Conservation (phyloP, 2,888 invertebrate genomes). For the Eupithecia dodoneata region DNA sequence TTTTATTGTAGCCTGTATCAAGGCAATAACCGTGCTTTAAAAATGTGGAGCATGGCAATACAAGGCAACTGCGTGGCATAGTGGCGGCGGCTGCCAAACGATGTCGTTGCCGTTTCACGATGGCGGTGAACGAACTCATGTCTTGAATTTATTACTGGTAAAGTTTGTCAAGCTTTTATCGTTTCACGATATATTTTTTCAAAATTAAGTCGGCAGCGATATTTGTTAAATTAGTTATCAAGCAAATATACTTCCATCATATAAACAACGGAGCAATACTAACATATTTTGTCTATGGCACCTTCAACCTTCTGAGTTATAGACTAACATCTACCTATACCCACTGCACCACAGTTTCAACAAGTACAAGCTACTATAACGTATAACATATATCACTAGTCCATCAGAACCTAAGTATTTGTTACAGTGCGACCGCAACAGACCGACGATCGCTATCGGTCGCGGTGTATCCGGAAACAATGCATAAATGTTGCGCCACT, state of each 20-base stretch:
- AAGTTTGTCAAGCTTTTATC: neutral
- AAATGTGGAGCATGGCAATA: slow-evolving; percentile 24
- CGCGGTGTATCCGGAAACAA: slow-evolving; percentile 67
- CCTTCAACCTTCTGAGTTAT: no score
- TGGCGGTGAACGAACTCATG: neutral
- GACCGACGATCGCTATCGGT: neutral
- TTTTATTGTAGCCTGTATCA: slow-evolving; percentile 26
- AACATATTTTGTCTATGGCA: no score
- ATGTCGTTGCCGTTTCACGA: slow-evolving; percentile 20
- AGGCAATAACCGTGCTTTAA: slow-evolving; percentile 23
- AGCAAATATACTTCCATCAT: no score
- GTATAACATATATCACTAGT: neutral
- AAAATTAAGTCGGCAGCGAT: neutral
- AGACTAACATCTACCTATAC: neutral
- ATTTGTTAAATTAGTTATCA: no score
- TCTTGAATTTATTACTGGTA: slow-evolving; percentile 2
- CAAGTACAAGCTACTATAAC: neutral
- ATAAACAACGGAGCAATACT: no score
- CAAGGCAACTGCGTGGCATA: slow-evolving; percentile 19
- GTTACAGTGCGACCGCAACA: neutral
- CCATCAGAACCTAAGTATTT: neutral
- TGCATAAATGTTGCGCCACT: neutral
- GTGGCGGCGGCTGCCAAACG: slow-evolving; percentile 30
- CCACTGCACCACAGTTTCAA: neutral
- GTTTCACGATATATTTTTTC: neutral